Conservation (phyloP, 1,140 invertebrate species). For the Anthonomus grandis region DNA sequence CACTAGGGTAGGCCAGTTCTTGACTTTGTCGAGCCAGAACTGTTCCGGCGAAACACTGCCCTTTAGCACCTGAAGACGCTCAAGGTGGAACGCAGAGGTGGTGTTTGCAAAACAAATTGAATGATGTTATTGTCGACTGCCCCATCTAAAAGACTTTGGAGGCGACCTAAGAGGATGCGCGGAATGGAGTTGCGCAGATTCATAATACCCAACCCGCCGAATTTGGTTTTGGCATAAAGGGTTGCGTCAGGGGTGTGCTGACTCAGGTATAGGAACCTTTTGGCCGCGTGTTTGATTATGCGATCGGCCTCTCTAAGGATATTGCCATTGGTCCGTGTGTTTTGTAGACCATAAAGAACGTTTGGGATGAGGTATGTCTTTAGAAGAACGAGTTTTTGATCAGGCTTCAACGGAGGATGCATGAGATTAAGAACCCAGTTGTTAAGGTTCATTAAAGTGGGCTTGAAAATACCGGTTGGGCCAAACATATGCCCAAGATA, state of each 20-base stretch:
- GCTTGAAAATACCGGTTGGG: slow-evolving; percentile 16
- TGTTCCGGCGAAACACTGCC: background rate
- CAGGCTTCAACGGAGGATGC: slow-evolving; percentile 37
- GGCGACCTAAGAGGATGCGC: no score
- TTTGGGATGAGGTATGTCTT: slow-evolving; percentile 25
- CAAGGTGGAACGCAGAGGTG: no score
- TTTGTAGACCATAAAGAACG: slow-evolving; percentile 25
- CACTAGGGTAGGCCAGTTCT: background rate
- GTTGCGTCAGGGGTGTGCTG: no score
- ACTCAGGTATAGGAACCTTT: slow-evolving; percentile 20
- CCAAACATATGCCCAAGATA: slow-evolving; percentile 27
- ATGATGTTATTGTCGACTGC: no score
- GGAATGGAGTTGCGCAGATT: no score
- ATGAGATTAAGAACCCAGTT: slow-evolving; percentile 19
- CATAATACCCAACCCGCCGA: no score
- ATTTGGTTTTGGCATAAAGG: no score
- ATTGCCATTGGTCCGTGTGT: slow-evolving; percentile 8
- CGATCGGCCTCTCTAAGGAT: slow-evolving; percentile 19
- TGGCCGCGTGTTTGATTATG: slow-evolving; percentile 13
- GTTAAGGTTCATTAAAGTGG: slow-evolving; percentile 9
- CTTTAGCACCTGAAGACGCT: no score
- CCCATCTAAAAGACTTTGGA: no score
- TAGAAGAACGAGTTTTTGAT: slow-evolving; percentile 32
- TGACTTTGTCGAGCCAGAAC: background rate
- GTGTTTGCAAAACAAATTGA: no score